Percentiles rank a stretch among this genome's conserved stretches.
Conservation (phyloP, 2,113 vertebrate genomes). For the Etia nguti region DNA sequence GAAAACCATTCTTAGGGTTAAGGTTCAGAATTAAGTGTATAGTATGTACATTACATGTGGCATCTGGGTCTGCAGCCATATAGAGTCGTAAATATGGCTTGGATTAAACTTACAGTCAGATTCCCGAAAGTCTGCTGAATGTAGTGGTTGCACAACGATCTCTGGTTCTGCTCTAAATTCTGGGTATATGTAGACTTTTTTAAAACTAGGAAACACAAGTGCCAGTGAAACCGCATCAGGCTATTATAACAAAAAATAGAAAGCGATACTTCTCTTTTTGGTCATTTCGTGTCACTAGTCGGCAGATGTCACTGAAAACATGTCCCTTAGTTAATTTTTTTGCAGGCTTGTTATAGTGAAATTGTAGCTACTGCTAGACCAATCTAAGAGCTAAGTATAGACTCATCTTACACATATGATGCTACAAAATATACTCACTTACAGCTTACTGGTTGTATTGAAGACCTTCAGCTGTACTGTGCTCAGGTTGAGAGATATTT, state of each 20-base stretch:
- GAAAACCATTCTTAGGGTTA: neutral
- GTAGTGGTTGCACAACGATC: neutral
- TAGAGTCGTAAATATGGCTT: neutral
- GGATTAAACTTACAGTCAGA: neutral
- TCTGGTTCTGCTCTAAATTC: neutral
- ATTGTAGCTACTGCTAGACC: neutral
- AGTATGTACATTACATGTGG: neutral
- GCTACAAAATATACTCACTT: neutral
- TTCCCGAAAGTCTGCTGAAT: neutral
- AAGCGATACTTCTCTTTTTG: neutral
- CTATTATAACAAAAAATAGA: neutral
- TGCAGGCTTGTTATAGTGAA: neutral
- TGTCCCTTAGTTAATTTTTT: neutral
- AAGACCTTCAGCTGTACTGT: neutral
- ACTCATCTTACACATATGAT: neutral
- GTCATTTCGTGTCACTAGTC: neutral
- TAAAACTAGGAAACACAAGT: neutral
- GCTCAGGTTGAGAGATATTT: neutral
- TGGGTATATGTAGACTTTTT: neutral
- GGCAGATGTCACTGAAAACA: neutral
- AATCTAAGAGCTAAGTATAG: neutral
- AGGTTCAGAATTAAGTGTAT: neutral
- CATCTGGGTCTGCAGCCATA: neutral
- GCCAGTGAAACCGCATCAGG: neutral
- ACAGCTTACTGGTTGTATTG: neutral